phyloP scores from a whole-genome alignment of 2,888 invertebrate species.

The Thelaira solivaga region DNA sequence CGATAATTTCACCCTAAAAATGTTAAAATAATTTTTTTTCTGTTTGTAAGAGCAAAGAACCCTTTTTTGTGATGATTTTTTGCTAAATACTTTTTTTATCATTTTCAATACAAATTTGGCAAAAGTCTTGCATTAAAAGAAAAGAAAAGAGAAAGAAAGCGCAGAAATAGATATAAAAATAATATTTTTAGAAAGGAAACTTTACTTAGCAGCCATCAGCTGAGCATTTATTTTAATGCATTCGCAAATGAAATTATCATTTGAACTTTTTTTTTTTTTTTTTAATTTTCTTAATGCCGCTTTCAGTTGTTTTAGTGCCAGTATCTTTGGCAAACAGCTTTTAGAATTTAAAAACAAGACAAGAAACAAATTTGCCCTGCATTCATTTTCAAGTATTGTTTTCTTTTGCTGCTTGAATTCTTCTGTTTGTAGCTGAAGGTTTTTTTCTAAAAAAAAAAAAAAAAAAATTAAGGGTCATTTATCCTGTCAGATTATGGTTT shows the following conservation, averaged over 20 bases:
- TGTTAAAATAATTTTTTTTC: not conserved
- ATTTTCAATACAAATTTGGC: conserved; percentile 1
- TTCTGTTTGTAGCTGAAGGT: conserved; percentile 13
- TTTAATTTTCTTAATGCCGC: conserved; percentile 1
- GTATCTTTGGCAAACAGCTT: conserved; percentile 20
- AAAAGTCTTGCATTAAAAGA: not conserved
- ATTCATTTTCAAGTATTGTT: too few relatives aligned
- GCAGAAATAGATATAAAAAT: not conserved
- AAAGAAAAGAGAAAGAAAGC: not conserved
- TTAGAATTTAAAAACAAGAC: not conserved
- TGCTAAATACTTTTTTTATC: not conserved
- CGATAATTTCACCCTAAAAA: conserved; percentile 5
- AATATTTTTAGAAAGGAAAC: not conserved
- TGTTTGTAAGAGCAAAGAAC: too few relatives aligned
- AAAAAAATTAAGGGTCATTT: conserved; percentile 54
- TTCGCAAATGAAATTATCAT: conserved; percentile 20
- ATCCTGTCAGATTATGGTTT: conserved; percentile 40
- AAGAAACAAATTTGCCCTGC: conserved; percentile 5
- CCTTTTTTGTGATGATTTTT: too few relatives aligned
- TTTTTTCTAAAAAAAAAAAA: too few relatives aligned
- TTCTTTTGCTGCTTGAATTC: not conserved
- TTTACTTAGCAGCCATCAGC: conserved; percentile 53
- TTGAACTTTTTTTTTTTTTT: too few relatives aligned
- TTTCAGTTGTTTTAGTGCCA: not conserved
- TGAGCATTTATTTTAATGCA: conserved; percentile 47